Evolutionary conservation across 1,140 invertebrate species (phyloP).

Genomic region (Scaptodrosophila lebanonensis): DNA sequence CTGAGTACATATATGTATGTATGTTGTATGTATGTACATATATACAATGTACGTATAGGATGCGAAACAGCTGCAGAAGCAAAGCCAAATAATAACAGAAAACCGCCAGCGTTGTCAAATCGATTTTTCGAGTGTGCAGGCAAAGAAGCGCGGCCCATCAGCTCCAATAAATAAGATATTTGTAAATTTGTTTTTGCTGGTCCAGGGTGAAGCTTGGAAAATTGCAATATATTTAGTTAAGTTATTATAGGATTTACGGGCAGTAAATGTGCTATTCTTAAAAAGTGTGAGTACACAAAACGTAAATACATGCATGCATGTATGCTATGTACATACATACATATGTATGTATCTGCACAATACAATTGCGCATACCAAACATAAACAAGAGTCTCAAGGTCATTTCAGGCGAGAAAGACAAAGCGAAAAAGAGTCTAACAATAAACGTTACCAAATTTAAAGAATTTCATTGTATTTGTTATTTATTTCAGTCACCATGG

Average conservation of each 20-base stretch:
- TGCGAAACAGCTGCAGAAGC: too few species aligned
- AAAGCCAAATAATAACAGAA: conserved; percentile 21
- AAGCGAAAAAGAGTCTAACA: conserved; percentile 34
- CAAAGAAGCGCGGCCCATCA: conserved; percentile 39
- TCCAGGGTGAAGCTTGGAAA: too few species aligned
- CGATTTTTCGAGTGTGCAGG: conserved; percentile 61
- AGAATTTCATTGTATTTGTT: background rate
- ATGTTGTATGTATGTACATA: background rate
- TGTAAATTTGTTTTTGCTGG: background rate
- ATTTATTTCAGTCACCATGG: conserved; percentile 31
- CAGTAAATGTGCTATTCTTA: too few species aligned
- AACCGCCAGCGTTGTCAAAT: conserved; percentile 51
- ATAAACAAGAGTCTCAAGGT: conserved; percentile 71
- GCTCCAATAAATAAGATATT: background rate
- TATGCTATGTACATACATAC: conserved; percentile 11
- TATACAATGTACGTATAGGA: too few species aligned
- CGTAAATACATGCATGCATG: background rate
- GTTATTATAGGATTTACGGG: too few species aligned
- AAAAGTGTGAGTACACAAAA: too few species aligned
- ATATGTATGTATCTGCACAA: background rate
- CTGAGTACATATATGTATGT: background rate
- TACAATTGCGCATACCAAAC: conserved; percentile 26
- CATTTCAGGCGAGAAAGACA: conserved; percentile 49
- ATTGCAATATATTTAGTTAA: too few species aligned
- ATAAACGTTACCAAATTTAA: conserved; percentile 5